phyloP scores from a whole-genome alignment of 2,888 invertebrate genomes.

The Cephus spinipes region DNA sequence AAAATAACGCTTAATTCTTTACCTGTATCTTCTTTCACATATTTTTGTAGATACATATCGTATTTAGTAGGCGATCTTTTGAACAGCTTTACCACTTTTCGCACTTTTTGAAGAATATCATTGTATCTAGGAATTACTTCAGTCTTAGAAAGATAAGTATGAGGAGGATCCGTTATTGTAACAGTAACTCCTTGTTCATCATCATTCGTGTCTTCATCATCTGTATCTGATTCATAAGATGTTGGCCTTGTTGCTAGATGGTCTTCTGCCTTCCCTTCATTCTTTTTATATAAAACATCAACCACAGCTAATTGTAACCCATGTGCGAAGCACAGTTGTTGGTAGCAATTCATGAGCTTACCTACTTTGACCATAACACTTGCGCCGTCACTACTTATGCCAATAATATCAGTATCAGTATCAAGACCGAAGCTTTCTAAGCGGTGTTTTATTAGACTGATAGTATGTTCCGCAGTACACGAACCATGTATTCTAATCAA shows the following conservation, averaged over 20 bases:
- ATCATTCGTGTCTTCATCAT: slow-evolving; percentile 16
- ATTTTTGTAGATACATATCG: slow-evolving; percentile 28
- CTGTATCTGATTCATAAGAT: slow-evolving; percentile 9
- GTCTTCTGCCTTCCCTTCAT: neutral
- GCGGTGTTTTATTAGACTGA: slow-evolving; percentile 26
- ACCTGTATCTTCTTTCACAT: slow-evolving; percentile 29
- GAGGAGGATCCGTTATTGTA: slow-evolving; percentile 10
- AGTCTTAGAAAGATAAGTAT: neutral
- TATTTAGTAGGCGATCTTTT: slow-evolving; percentile 34
- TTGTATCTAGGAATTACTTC: slow-evolving; percentile 27
- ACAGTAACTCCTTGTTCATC: slow-evolving; percentile 16
- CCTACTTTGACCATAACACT: slow-evolving; percentile 34
- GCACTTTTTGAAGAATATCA: slow-evolving; percentile 32
- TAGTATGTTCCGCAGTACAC: slow-evolving; percentile 28
- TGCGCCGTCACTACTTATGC: slow-evolving; percentile 33
- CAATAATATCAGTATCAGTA: slow-evolving; percentile 32
- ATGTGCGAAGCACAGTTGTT: slow-evolving; percentile 41
- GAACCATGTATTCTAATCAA: slow-evolving; percentile 31
- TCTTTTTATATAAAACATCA: slow-evolving; percentile 36
- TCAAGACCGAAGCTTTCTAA: slow-evolving; percentile 29
- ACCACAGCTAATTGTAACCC: slow-evolving; percentile 35
- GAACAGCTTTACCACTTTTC: slow-evolving; percentile 35
- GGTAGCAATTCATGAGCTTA: slow-evolving; percentile 28
- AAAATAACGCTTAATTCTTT: slow-evolving; percentile 31
- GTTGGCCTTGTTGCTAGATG: no score